phyloP scores from a whole-genome alignment of 2,797 vertebrate species.

The Acomys russatus region DNA sequence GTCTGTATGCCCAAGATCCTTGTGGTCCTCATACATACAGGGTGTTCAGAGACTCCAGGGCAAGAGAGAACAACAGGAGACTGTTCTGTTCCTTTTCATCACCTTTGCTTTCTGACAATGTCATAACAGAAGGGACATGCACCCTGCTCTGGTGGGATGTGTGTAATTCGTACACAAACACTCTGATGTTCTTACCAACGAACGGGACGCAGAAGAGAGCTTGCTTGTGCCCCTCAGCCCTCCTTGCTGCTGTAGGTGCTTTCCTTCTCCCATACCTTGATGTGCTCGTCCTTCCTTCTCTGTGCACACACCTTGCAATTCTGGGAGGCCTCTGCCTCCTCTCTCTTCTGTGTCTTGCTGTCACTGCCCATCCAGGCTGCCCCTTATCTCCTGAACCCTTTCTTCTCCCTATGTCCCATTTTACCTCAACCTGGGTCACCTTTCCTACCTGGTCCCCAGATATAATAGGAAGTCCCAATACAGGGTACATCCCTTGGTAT shows the following conservation, averaged over 20 bases:
- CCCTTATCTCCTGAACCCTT: not conserved
- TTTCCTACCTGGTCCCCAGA: not conserved
- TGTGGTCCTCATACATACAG: not conserved
- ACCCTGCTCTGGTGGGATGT: not conserved
- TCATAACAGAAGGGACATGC: not conserved
- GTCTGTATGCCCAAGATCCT: not conserved
- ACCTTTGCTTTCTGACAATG: not conserved
- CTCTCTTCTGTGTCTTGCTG: not conserved
- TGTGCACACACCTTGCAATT: not conserved
- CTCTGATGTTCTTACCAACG: not conserved
- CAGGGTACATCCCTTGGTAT: not conserved
- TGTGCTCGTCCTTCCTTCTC: no score
- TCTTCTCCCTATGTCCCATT: not conserved
- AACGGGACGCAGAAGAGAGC: not conserved
- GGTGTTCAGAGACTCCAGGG: not conserved
- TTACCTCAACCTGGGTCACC: not conserved
- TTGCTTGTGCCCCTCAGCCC: not conserved
- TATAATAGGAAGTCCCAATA: not conserved
- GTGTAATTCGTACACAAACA: not conserved
- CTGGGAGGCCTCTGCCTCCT: not conserved
- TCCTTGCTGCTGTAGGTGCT: fast-evolving
- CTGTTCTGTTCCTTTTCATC: not conserved
- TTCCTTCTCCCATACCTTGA: no score
- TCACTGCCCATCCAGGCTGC: not conserved
- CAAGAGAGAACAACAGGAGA: not conserved